A percentile compares a stretch with the other conserved stretches of the same genome.
phyloP scores from a whole-genome alignment of 2,797 vertebrate species.

The Anabacerthia variegaticeps region DNA sequence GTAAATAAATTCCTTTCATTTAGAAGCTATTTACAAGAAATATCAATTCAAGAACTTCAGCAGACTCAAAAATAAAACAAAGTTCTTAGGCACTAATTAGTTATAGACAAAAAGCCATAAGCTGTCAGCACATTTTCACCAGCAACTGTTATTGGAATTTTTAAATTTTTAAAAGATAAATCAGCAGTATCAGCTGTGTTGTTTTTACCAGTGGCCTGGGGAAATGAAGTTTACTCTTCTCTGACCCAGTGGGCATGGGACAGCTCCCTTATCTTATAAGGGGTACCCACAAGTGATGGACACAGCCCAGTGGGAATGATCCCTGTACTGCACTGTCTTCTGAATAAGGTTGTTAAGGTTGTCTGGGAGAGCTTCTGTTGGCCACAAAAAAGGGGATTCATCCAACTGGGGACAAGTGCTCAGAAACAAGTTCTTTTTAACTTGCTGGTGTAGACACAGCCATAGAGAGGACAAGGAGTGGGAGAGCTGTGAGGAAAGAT shows the following conservation, averaged over 20 bases:
- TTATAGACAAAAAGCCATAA: not conserved
- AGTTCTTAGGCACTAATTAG: conserved; percentile 5
- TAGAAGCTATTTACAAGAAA: conserved; percentile 9
- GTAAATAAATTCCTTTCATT: conserved; percentile 2
- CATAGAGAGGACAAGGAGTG: not conserved
- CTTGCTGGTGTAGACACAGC: not conserved
- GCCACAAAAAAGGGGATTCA: not conserved
- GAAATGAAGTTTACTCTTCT: not conserved
- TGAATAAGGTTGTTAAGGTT: not conserved
- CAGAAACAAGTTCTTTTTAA: not conserved
- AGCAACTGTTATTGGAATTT: not conserved
- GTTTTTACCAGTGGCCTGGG: not conserved
- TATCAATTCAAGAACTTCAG: conserved; percentile 4
- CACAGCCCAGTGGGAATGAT: not conserved
- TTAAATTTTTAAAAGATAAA: not conserved
- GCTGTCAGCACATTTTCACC: conserved; percentile 19
- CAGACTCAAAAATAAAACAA: not conserved
- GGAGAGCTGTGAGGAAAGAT: not conserved
- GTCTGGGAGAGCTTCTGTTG: not conserved
- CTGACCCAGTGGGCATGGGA: not conserved
- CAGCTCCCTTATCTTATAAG: not conserved
- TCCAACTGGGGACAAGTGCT: not conserved
- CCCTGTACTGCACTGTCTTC: not conserved
- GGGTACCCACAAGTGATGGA: not conserved
- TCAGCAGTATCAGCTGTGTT: not conserved